Evolutionary conservation across 2,888 invertebrate genomes (phyloP), one percentile per base, ranked within the genome.

Genomic region (Tetanocera ferruginea): DNA sequence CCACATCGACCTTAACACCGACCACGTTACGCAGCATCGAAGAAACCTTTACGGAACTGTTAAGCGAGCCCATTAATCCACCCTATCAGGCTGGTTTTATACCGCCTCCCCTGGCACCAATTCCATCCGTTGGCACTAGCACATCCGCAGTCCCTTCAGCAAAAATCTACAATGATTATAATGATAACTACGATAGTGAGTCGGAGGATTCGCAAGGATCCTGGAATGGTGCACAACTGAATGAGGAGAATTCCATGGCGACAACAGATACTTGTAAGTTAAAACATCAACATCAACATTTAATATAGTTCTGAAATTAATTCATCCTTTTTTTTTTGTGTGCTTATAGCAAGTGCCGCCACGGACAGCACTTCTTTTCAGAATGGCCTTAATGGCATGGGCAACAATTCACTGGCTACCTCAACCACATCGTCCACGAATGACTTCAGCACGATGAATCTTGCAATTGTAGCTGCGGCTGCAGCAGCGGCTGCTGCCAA

Each of bases 1-100:
- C 97, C 82, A 97, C 98, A 87, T 95, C 97, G 82, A 97, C 97
- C 87, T 92, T 98, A 86, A 98, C 98, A 83, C 98, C 98, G 81
- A 98, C 98, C 67, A 97, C 97, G 85, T 91, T 98, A 88, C 94
- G 96, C 86, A 94, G 93, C 91, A 96, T 98, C 90, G 97, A 98
- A 91, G 97, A 97, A 81, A 95, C 96, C 0, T 96, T 97, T 91
- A 93, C 95, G 88, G 97, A 97, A 91, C 91, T 97, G 87, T 95
- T 95, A 90, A 93, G 93, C 87, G 93, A 94, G 85, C 93, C 94
- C 83, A 93, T 93, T 92, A 89, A 94, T 92, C 80, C 94, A 93
- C 91, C 95, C 85, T 95, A 94, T 90, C 97, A 97, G 92, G 97
- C 97, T 78, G 96, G 97, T 81, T 98, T 98, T 90, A 97, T 97